phyloP scores from a whole-genome alignment of 2,797 vertebrate species.

The Helarctos malayanus region DNA sequence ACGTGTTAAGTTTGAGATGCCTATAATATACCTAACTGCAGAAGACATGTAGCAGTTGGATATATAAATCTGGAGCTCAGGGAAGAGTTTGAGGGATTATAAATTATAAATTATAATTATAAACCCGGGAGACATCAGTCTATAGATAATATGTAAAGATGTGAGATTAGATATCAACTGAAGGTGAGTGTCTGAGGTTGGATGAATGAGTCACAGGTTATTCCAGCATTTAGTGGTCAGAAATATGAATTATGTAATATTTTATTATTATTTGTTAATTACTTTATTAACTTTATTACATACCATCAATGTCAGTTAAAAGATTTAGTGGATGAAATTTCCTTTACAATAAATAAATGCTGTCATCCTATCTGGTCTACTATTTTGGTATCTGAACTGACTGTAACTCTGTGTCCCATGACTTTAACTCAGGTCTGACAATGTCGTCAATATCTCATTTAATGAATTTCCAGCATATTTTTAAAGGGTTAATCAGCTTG shows the following conservation, averaged over 20 bases:
- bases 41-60: background rate
- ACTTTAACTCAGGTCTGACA: background rate
- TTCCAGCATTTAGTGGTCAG: background rate
- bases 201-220: background rate
- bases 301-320: background rate
- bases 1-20: background rate
- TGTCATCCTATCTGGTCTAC: background rate
- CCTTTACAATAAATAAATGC: background rate
- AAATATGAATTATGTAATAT: background rate
- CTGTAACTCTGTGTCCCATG: background rate
- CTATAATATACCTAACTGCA: background rate
- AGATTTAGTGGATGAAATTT: background rate
- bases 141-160: background rate
- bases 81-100: background rate
- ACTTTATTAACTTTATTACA: background rate
- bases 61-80: background rate
- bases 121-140: background rate
- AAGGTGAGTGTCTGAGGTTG: background rate
- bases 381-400: background rate
- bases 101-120: background rate
- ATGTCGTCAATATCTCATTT: background rate
- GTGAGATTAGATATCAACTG: background rate
- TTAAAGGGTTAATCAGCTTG: background rate
- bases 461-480: slow-evolving; percentile 8
- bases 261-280: background rate